These are phyloP conservation scores for Tipula confusa DNA, from an alignment of 2,888 invertebrate genomes.

Conservation along the genomic window DNA sequence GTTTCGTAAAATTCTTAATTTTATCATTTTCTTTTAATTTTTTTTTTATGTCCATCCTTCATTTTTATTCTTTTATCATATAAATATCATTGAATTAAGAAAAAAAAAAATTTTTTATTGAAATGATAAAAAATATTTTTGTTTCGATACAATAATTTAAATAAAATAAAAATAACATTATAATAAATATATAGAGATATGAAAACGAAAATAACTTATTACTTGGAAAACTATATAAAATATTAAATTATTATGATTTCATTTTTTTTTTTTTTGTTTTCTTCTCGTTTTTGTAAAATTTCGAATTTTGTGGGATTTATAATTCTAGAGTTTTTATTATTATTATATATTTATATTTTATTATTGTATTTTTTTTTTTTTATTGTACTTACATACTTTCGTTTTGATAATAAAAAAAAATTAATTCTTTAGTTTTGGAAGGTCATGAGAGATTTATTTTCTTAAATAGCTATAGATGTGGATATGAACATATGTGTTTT, in stretches of 20 bases:
- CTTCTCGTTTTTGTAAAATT: neutral
- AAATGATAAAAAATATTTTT: neutral
- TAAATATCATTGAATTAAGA: neutral
- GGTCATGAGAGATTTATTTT: neutral
- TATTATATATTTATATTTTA: neutral
- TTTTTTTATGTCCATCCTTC: neutral
- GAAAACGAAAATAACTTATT: neutral
- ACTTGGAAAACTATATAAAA: slow-evolving; percentile 9
- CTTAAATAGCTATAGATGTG: no score
- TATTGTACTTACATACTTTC: neutral
- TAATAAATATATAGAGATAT: slow-evolving; percentile 13
- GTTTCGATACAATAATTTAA: neutral
- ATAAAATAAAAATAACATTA: slow-evolving; percentile 20
- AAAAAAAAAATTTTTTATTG: neutral
- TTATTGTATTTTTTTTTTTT: neutral
- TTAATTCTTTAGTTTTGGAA: neutral
- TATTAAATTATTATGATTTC: slow-evolving; percentile 16
- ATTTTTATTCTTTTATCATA: neutral
- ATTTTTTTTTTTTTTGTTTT: neutral
- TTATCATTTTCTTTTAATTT: neutral
- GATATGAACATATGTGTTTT: neutral
- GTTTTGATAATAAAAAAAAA: neutral
- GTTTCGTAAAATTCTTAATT: neutral
- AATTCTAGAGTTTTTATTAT: neutral
- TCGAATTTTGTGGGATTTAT: slow-evolving; percentile 1